Percentiles rank a stretch among this genome's conserved stretches.
Evolutionary conservation across 2,113 vertebrate species (phyloP).

Genomic region (Thalassoma bifasciatum): DNA sequence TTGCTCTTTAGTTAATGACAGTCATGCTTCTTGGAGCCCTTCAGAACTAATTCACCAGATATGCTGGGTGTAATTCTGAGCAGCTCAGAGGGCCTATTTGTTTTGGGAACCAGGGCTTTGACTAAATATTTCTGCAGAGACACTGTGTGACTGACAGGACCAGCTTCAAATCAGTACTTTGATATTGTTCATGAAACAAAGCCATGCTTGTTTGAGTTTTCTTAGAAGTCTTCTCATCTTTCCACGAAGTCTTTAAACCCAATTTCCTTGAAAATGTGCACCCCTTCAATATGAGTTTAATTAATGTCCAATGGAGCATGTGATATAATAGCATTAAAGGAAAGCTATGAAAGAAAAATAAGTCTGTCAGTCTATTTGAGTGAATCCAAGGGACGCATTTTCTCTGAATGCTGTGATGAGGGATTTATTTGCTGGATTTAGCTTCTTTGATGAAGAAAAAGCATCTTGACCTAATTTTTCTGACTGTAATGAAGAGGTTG

Average conservation of each 20-base stretch:
- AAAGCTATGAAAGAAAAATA: too few relatives aligned
- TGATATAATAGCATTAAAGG: too few relatives aligned
- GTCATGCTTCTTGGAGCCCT: conserved; percentile 31
- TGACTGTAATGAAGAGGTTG: too few relatives aligned
- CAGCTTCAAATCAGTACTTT: neutral
- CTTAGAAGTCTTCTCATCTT: neutral
- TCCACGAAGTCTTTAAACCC: neutral
- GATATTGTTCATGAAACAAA: conserved; percentile 20
- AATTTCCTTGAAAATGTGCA: neutral
- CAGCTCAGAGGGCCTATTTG: neutral
- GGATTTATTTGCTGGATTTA: neutral
- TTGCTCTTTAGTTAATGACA: conserved; percentile 13
- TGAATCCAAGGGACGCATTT: too few relatives aligned
- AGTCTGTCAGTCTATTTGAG: too few relatives aligned
- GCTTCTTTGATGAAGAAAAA: neutral
- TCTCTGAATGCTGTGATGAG: too few relatives aligned
- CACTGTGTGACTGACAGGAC: neutral
- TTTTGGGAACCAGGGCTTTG: neutral
- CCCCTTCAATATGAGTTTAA: neutral
- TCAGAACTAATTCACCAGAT: conserved; percentile 34
- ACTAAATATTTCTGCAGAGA: neutral
- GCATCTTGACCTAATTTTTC: too few relatives aligned
- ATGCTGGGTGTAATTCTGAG: neutral
- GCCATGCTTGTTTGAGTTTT: neutral
- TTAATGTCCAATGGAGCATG: neutral